Conservation (phyloP, 1,140 invertebrate genomes). For the Drosophila lacertosa region DNA sequence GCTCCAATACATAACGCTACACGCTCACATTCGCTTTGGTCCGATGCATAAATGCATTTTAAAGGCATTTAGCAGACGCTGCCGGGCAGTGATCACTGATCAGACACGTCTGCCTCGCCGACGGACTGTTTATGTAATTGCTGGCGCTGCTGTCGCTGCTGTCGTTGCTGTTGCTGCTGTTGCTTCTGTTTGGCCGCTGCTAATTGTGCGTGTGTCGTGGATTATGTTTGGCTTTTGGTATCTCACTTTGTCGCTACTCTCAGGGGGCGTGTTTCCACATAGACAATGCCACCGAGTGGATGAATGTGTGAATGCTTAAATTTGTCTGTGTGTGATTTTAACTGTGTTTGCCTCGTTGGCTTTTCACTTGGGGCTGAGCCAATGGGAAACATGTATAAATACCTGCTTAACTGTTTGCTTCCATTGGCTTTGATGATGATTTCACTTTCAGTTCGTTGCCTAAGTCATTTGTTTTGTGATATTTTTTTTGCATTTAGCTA, state of each 20-base stretch:
- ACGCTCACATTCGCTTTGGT: conserved; percentile 33
- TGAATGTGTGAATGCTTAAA: conserved; percentile 49
- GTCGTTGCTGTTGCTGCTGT: conserved; percentile 35
- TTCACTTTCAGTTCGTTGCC: conserved; percentile 49
- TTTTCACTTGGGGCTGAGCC: conserved; percentile 26
- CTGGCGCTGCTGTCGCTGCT: conserved; percentile 27
- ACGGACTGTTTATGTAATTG: conserved; percentile 28
- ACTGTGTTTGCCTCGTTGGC: background rate
- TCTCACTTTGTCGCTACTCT: conserved; percentile 72
- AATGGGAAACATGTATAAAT: conserved; percentile 24
- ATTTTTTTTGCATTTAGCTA: background rate
- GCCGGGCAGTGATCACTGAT: too few species aligned
- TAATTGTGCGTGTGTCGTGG: conserved; percentile 70
- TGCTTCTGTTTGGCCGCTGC: conserved; percentile 33
- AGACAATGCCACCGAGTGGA: conserved; percentile 34
- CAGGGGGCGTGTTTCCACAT: conserved; percentile 70
- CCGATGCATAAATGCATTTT: conserved; percentile 73
- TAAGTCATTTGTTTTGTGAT: conserved; percentile 37
- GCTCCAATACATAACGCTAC: conserved; percentile 27
- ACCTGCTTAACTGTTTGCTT: conserved; percentile 13
- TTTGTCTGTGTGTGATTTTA: conserved; percentile 5
- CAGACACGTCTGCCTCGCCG: too few species aligned
- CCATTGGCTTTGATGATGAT: conserved; percentile 21
- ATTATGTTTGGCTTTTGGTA: conserved; percentile 67
- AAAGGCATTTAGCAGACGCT: conserved; percentile 52